These are phyloP conservation scores for Tupaia tana DNA, from an alignment of 2,113 vertebrate species.

Conservation along the genomic window DNA sequence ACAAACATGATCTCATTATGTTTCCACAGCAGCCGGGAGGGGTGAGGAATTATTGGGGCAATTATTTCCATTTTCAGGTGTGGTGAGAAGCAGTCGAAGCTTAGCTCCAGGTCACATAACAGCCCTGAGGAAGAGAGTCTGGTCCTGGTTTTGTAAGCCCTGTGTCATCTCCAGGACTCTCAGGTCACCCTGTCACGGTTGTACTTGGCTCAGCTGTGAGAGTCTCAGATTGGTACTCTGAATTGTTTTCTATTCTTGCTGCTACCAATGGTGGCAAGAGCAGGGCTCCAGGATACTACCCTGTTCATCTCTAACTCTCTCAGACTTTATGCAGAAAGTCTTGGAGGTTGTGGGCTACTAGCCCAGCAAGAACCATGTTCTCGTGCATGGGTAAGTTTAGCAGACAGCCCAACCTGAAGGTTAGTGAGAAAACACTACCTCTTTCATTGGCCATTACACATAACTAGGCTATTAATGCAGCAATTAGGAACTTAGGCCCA, in stretches of 20 bases:
- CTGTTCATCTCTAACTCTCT: background rate
- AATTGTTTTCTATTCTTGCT: background rate
- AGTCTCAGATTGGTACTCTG: background rate
- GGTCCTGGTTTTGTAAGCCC: background rate
- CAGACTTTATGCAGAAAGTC: background rate
- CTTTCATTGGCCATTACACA: background rate
- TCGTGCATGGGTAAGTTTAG: background rate
- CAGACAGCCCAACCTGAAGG: background rate
- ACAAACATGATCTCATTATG: conserved; percentile 64
- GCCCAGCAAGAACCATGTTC: background rate
- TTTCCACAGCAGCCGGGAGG: conserved; percentile 40
- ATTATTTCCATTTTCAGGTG: background rate
- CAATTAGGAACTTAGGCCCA: background rate
- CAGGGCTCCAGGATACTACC: background rate
- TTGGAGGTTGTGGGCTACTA: background rate
- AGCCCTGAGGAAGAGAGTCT: background rate
- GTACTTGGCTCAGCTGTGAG: background rate
- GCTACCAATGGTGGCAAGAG: background rate
- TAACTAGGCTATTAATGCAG: background rate
- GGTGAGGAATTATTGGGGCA: background rate
- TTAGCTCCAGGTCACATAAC: background rate
- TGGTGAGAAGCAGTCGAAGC: background rate
- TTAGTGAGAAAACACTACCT: background rate
- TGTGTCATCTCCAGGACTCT: background rate
- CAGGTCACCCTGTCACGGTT: background rate